These are phyloP conservation scores for Osmoderma eremita DNA, from an alignment of 2,888 invertebrate genomes.

Conservation along the genomic window DNA sequence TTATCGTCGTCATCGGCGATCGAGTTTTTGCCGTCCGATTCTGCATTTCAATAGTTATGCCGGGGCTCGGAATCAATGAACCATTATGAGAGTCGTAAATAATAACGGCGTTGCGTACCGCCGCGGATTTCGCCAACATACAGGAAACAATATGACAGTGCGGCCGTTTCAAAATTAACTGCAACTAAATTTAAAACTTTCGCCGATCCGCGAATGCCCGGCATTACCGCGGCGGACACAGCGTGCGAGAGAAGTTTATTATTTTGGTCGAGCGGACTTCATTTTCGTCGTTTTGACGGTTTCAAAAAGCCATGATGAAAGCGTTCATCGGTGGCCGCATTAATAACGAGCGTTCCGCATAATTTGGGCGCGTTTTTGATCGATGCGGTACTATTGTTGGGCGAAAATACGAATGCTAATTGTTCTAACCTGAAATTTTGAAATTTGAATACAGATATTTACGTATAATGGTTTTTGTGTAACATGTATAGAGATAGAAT, in stretches of 20 bases:
- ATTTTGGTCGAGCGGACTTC: constrained; percentile 18
- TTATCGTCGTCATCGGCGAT: constrained; percentile 51
- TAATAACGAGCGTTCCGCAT: constrained; percentile 5
- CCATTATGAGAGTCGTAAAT: constrained; percentile 62
- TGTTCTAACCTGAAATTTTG: no score
- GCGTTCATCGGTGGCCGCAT: constrained; percentile 18
- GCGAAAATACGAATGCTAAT: no score
- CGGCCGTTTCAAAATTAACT: constrained; percentile 57
- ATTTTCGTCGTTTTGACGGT: constrained; percentile 25
- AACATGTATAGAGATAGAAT: constrained; percentile 50
- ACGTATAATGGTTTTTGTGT: constrained; percentile 31
- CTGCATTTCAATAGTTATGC: constrained; percentile 59
- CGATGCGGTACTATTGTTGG: no score
- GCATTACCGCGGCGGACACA: neutral
- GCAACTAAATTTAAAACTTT: constrained; percentile 45
- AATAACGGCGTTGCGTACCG: constrained; percentile 57
- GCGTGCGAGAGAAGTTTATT: constrained; percentile 17
- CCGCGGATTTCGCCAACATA: constrained; percentile 57
- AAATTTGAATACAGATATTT: no score
- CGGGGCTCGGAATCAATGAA: constrained; percentile 59
- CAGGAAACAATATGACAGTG: constrained; percentile 59
- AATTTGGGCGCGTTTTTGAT: neutral
- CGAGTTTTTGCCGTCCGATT: constrained; percentile 39
- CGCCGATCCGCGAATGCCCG: constrained; percentile 21
- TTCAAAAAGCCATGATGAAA: constrained; percentile 18